Evolutionary conservation across 2,888 invertebrate species (phyloP), one percentile per base, ranked within the genome.

Genomic region (Drepana falcataria): DNA sequence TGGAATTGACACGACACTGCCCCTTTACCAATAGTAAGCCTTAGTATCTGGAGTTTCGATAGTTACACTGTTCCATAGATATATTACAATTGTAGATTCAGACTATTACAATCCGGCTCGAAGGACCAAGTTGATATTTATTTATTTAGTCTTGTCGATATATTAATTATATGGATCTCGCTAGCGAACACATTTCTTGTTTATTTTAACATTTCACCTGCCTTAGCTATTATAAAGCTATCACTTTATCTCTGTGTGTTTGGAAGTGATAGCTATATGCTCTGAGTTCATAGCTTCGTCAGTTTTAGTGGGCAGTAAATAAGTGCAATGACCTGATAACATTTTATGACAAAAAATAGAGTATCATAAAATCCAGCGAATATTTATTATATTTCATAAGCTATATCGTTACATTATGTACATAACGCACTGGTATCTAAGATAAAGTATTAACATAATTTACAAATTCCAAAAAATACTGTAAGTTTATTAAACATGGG

Each of bases 1-100:
- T 40, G 47, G 53, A 49, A 2, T 4, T 37, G 53, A 58, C 48
- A 48, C 53, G 53, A 54, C 52, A 58, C 58, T 58, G 55, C 58
- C 58, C 55, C 55, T 52, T 53, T 9, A 44, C 6, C 44, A 9
- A 44, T 44, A 9, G 44, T 44, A 44, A 9, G 44, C 9, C 9
- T 44, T 44, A 44, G 7, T 9, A 44, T 9, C 44, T 44, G 44
- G 44, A 44, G 44, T 44, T 44, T 44, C 44, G 44, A 44, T 44
- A 44, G 44, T 44, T 44, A 44, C 44, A 44, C 44, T 44, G 44
- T 44, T 44, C 44, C 44, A 44, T 9, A 44, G 6, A 44, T 9
- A 9, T 9, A 9, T 44, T 9, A 44, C 6, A 2, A 44, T 44
- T 37, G 37, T 37, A 3, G 44, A 44, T 9, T 6, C 6, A 7